phyloP scores from a whole-genome alignment of 2,797 vertebrate species.

The Tragopan temminckii region DNA sequence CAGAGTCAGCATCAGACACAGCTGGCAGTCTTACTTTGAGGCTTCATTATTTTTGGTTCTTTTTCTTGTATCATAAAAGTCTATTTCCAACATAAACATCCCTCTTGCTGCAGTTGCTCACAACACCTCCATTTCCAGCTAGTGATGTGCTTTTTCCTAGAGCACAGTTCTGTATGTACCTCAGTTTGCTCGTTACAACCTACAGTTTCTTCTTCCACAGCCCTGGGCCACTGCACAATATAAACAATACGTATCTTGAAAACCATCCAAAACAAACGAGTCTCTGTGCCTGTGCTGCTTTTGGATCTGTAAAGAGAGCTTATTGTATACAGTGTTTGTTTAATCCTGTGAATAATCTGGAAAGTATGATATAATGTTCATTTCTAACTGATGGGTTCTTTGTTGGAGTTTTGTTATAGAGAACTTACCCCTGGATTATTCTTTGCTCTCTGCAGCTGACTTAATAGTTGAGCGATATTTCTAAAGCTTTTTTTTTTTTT shows the following conservation, averaged over 20 bases:
- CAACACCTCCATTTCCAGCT: background rate
- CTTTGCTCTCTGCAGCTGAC: conserved; percentile 36
- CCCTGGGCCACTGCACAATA: conserved; percentile 27
- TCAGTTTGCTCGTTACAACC: background rate
- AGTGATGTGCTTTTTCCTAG: conserved; percentile 15
- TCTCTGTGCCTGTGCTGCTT: conserved; percentile 24
- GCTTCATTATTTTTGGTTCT: background rate
- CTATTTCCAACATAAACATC: background rate
- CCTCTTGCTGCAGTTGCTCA: background rate
- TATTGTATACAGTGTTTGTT: conserved; percentile 50
- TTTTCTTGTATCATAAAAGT: background rate
- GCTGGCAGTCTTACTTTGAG: background rate
- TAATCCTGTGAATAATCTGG: conserved; percentile 60
- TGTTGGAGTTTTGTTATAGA: conserved; percentile 26
- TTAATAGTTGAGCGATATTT: conserved; percentile 44
- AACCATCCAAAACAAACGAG: conserved; percentile 53
- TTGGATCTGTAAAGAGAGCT: conserved; percentile 48
- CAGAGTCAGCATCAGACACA: background rate
- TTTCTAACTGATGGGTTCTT: conserved; percentile 38
- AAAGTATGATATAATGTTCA: conserved; percentile 62
- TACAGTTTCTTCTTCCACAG: conserved; percentile 54
- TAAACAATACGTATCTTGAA: conserved; percentile 71
- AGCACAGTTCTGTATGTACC: background rate
- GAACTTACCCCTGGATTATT: conserved; percentile 28
- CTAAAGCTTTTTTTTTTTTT: background rate